Conservation (phyloP, 2,888 invertebrate genomes). For the Amblyjoppa fuscipennis region DNA sequence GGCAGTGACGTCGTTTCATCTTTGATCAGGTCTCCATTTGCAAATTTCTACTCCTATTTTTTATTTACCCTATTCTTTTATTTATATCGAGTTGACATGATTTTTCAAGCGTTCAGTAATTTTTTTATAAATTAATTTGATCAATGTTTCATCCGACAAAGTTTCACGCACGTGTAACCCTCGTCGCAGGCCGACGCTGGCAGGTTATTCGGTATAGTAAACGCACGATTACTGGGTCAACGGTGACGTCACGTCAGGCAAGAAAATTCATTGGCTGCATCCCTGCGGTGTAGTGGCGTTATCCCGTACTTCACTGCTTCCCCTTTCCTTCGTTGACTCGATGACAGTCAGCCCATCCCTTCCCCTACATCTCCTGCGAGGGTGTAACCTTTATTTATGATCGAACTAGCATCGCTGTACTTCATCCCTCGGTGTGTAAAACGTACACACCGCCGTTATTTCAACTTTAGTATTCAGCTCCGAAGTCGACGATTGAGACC, state of each 20-base stretch:
- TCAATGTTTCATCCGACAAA: background rate
- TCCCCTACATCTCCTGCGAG: constrained; percentile 24
- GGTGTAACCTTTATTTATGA: background rate
- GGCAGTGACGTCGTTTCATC: background rate
- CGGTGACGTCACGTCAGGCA: constrained; percentile 59
- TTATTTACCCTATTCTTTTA: background rate
- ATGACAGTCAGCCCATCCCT: background rate
- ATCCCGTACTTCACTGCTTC: constrained; percentile 14
- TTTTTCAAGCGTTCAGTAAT: background rate
- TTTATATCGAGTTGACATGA: background rate
- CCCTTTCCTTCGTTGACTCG: constrained; percentile 16
- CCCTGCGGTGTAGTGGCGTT: constrained; percentile 21
- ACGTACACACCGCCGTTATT: background rate
- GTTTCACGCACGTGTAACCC: constrained; percentile 39
- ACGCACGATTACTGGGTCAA: constrained; percentile 57
- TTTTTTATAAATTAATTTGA: background rate
- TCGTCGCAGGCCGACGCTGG: constrained; percentile 8
- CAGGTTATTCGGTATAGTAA: constrained; percentile 45
- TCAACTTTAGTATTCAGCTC: background rate
- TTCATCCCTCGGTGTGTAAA: background rate
- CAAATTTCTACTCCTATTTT: background rate
- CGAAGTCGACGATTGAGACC: background rate
- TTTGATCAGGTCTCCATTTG: background rate
- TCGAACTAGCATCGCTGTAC: constrained; percentile 6
- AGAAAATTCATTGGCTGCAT: constrained; percentile 53